phyloP scores from a whole-genome alignment of 1,140 invertebrate genomes.

The Drosophila takahashii region DNA sequence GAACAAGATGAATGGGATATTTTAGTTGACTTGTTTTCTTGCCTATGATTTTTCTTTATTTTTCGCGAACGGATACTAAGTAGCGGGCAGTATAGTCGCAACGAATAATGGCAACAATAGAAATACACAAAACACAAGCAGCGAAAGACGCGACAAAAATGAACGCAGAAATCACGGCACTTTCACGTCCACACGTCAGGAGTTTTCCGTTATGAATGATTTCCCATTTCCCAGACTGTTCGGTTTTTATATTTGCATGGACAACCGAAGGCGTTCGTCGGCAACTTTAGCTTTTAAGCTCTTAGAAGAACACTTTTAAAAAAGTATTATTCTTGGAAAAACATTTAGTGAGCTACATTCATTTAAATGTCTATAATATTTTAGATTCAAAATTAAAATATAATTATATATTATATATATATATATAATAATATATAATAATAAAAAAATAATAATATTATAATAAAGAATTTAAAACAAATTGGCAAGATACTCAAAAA shows the following conservation, averaged over 20 bases:
- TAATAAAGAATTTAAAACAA: no score
- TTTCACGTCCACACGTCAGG: conserved; percentile 61
- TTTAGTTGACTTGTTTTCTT: conserved; percentile 19
- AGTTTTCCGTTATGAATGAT: conserved; percentile 75
- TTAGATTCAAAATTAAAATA: no score
- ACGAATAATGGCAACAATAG: conserved; percentile 40
- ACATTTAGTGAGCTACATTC: no score
- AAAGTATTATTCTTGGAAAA: neutral
- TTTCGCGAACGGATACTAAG: conserved; percentile 26
- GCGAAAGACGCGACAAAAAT: conserved; percentile 67
- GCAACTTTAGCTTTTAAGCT: conserved; percentile 22
- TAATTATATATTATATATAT: no score
- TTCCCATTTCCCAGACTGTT: conserved; percentile 54
- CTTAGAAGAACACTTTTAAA: neutral
- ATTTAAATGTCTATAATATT: no score
- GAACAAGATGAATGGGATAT: conserved; percentile 56
- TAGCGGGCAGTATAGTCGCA: conserved; percentile 22
- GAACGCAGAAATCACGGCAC: conserved; percentile 44
- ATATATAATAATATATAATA: no score
- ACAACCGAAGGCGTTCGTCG: conserved; percentile 54
- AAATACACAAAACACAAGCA: conserved; percentile 67
- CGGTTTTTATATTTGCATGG: conserved; percentile 78
- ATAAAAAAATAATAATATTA: no score
- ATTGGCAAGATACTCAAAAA: no score
- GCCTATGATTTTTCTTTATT: conserved; percentile 7